Evolutionary conservation across 2,113 vertebrate genomes (phyloP).

Genomic region (Ciconia boyciana): DNA sequence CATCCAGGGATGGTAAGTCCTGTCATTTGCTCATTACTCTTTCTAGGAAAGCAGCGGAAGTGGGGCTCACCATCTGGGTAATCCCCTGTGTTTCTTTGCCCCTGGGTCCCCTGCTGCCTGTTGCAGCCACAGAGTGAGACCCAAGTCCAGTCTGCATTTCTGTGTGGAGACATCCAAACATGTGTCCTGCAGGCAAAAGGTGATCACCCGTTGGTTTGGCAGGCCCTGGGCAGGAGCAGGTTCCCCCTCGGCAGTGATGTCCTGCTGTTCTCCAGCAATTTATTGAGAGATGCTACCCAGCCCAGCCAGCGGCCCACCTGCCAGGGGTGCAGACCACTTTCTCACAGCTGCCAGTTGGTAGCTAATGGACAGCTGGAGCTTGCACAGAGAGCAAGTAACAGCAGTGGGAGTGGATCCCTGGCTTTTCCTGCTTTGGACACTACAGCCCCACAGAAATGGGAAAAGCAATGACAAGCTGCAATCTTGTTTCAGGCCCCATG

Average conservation of each 20-base stretch:
- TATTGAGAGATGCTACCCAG: neutral
- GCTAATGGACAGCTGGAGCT: neutral
- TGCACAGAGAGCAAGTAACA: neutral
- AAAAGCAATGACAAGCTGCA: neutral
- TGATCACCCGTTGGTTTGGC: neutral
- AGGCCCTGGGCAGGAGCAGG: neutral
- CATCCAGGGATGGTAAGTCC: neutral
- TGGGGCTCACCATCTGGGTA: neutral
- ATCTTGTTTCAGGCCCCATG: neutral
- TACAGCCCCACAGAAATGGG: neutral
- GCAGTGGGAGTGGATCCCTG: neutral
- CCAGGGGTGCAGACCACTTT: neutral
- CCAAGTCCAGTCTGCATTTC: rapidly evolving
- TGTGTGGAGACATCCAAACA: neutral
- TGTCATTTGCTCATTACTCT: neutral
- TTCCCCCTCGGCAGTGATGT: rapidly evolving
- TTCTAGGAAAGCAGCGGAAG: neutral
- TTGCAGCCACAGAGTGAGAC: neutral
- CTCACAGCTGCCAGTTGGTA: neutral
- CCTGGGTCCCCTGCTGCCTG: neutral
- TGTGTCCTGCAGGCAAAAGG: neutral
- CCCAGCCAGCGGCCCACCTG: neutral
- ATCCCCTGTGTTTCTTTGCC: neutral
- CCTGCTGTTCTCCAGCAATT: neutral
- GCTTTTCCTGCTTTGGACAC: neutral